Conservation (phyloP, 2,888 invertebrate genomes). For the Spodoptera picta region DNA sequence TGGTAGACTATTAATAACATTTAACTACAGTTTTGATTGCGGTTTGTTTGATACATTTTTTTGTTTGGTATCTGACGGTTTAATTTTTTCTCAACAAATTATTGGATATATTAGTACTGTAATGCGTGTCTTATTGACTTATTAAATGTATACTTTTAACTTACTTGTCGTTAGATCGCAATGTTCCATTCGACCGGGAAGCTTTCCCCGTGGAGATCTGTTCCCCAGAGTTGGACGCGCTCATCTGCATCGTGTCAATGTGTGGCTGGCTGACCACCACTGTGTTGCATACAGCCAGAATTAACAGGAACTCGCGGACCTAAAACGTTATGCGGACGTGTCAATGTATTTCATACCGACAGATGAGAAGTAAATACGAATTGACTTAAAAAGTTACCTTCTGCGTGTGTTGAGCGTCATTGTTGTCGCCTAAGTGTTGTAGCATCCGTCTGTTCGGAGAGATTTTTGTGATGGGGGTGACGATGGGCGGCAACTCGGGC, state of each 20-base stretch:
- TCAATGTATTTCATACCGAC: neutral
- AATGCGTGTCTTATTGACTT: conserved; percentile 23
- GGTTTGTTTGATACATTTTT: no score
- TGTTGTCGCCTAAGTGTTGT: conserved; percentile 78
- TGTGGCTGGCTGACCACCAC: conserved; percentile 97
- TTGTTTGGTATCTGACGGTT: no score
- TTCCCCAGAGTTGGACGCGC: conserved; percentile 74
- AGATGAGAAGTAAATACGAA: no score
- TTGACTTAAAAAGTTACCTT: conserved; percentile 64
- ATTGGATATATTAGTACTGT: conserved; percentile 7
- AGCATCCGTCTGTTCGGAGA: conserved; percentile 81
- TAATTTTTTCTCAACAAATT: neutral
- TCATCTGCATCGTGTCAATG: conserved; percentile 91
- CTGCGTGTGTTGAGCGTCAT: conserved; percentile 90
- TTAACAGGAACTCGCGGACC: conserved; percentile 96
- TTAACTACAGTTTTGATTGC: no score
- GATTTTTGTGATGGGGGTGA: conserved; percentile 83
- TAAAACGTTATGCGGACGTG: conserved; percentile 66
- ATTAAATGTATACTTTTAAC: conserved; percentile 44
- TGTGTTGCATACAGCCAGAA: conserved; percentile 98
- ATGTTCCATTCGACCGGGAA: conserved; percentile 75
- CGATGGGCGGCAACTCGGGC: conserved; percentile 81
- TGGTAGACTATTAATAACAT: no score
- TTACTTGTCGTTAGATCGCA: conserved; percentile 82
- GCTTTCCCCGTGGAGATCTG: conserved; percentile 84